phyloP scores from a whole-genome alignment of 2,888 invertebrate species.

The Epistrophe eligans region DNA sequence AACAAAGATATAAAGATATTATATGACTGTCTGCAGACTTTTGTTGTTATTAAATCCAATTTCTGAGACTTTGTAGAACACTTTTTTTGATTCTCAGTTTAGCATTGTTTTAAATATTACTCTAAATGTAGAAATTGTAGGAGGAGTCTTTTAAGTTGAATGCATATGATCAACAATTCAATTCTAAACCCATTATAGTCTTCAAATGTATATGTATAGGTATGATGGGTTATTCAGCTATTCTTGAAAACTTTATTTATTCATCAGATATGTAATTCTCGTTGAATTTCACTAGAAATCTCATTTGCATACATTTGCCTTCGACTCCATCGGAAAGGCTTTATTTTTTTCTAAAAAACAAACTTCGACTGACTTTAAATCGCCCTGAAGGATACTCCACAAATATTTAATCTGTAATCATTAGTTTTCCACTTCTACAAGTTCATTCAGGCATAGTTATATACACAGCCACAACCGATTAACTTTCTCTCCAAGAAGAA shows the following conservation, averaged over 20 bases:
- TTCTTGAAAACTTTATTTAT: background rate
- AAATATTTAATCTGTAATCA: conserved; percentile 49
- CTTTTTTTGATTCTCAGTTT: too few species aligned
- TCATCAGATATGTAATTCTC: background rate
- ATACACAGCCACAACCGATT: conserved; percentile 50
- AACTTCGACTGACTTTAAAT: conserved; percentile 55
- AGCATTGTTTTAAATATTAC: too few species aligned
- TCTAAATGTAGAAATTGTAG: too few species aligned
- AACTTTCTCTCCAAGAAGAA: conserved; percentile 59
- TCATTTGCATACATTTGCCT: conserved; percentile 17
- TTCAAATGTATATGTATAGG: background rate
- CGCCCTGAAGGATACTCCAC: conserved; percentile 63
- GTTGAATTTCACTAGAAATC: background rate
- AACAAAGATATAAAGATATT: too few species aligned
- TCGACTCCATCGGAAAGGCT: conserved; percentile 4
- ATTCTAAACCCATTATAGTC: background rate
- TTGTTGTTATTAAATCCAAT: too few species aligned
- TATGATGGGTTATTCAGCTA: fast-evolving
- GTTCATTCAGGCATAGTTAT: background rate
- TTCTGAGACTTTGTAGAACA: too few species aligned
- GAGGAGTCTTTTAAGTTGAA: too few species aligned
- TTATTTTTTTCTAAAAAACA: conserved; percentile 26
- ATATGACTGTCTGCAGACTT: too few species aligned
- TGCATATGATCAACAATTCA: too few species aligned
- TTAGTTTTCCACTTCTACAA: conserved; percentile 37